These are phyloP conservation scores for Oreortyx pictus DNA, from an alignment of 2,797 vertebrate species.

Conservation along the genomic window DNA sequence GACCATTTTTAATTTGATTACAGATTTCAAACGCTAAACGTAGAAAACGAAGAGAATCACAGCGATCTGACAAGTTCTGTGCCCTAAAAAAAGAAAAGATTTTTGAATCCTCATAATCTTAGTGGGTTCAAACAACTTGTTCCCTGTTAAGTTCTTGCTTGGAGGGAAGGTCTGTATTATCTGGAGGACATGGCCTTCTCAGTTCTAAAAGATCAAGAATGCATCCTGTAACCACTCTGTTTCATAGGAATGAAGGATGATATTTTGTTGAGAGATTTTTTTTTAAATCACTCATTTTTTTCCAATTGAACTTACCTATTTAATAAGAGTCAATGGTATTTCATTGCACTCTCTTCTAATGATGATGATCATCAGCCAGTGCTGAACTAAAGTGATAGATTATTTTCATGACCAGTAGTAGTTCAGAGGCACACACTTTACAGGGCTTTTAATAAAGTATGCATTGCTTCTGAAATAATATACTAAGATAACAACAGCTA, in stretches of 20 bases:
- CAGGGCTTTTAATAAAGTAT: background rate
- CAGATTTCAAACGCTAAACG: background rate
- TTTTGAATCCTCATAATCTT: background rate
- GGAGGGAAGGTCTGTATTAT: background rate
- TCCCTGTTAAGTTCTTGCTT: accelerated
- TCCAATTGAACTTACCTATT: background rate
- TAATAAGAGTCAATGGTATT: background rate
- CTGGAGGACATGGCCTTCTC: background rate
- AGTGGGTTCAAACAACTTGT: background rate
- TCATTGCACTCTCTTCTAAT: background rate
- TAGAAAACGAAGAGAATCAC: background rate
- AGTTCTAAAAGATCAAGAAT: background rate
- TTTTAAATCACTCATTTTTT: too few relatives aligned
- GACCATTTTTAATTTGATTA: background rate
- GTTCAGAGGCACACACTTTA: background rate
- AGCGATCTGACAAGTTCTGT: background rate
- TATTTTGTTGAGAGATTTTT: background rate
- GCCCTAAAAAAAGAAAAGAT: background rate
- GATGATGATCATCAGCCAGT: background rate
- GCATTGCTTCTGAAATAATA: background rate
- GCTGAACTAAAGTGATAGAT: background rate
- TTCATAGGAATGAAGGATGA: background rate
- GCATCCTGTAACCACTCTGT: background rate
- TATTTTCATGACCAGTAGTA: background rate
- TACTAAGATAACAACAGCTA: background rate